A percentile compares a stretch with the other conserved stretches of the same genome.
phyloP scores from a whole-genome alignment of 2,113 vertebrate genomes.

The Pimephales promelas region DNA sequence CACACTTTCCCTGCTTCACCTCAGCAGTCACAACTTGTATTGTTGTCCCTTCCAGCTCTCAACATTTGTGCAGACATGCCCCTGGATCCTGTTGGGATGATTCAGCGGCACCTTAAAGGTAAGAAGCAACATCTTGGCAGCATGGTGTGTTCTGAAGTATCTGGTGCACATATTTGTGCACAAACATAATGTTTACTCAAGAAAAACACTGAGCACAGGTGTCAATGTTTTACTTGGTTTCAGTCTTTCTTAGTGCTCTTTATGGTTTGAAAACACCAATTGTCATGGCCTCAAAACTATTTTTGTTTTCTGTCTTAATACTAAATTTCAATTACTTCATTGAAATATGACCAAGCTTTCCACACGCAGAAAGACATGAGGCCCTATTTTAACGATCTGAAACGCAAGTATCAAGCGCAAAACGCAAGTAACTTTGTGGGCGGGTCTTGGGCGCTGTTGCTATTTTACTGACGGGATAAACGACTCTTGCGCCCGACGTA shows the following conservation, averaged over 20 bases:
- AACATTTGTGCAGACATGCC: conserved; percentile 49
- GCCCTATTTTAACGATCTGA: no score
- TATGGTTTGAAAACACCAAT: not conserved
- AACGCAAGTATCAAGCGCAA: no score
- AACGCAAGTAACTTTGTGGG: no score
- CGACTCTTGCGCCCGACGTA: no score
- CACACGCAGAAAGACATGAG: no score
- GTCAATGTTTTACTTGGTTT: not conserved
- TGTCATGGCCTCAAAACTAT: not conserved
- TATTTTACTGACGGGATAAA: no score
- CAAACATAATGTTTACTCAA: not conserved
- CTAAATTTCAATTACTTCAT: not conserved
- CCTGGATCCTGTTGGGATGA: conserved; percentile 35
- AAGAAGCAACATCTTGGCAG: conserved; percentile 12
- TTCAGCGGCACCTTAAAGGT: not conserved
- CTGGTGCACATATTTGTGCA: not conserved
- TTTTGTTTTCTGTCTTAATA: not conserved
- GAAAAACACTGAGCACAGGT: not conserved
- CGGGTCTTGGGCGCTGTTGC: no score
- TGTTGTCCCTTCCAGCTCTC: conserved; percentile 19
- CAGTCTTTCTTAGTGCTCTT: not conserved
- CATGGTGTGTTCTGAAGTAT: not conserved
- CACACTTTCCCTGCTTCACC: conserved; percentile 22
- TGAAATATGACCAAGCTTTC: not conserved
- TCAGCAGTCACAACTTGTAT: conserved; percentile 21